phyloP scores from a whole-genome alignment of 92 coral and sea anemone species.

The Bergia sp. region DNA sequence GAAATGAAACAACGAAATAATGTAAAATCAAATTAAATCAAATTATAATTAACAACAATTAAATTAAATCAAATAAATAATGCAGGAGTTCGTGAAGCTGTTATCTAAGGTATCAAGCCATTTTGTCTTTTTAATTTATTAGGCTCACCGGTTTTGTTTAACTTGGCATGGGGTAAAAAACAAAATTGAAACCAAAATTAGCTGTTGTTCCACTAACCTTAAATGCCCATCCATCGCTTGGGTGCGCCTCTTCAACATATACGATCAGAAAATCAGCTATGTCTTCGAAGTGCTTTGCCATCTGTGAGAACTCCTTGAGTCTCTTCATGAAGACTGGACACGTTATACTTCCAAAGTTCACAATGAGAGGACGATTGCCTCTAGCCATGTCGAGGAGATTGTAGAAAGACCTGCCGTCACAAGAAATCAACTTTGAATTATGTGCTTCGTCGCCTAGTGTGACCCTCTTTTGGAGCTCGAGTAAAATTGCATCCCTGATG shows the following conservation, averaged over 20 bases:
- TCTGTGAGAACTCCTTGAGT: conserved; percentile 47
- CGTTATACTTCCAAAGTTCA: conserved; percentile 68
- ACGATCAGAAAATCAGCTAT: conserved; percentile 67
- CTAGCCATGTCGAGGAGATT: conserved; percentile 63
- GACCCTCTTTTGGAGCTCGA: conserved; percentile 57
- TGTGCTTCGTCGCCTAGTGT: conserved; percentile 56
- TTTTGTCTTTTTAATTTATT: too few species aligned
- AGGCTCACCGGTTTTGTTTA: neutral
- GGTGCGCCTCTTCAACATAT: conserved; percentile 75
- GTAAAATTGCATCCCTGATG: conserved; percentile 58
- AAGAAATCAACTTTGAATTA: conserved; percentile 65
- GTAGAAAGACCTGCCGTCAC: conserved; percentile 45
- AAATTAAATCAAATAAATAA: too few species aligned
- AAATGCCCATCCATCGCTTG: conserved; percentile 69
- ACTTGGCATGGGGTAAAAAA: too few species aligned
- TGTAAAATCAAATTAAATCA: too few species aligned
- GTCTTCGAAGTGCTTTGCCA: conserved; percentile 50
- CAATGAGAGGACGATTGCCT: conserved; percentile 58
- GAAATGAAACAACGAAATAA: too few species aligned
- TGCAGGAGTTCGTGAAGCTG: too few species aligned
- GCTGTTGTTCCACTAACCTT: conserved; percentile 34
- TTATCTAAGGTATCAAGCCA: too few species aligned
- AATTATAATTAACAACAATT: too few species aligned
- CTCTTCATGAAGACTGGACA: conserved; percentile 68
- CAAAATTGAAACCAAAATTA: neutral